These are phyloP conservation scores for Calvadosia cruxmelitensis DNA, from an alignment of 30 jellyfish, hydroid and myxozoan species.

Conservation along the genomic window DNA sequence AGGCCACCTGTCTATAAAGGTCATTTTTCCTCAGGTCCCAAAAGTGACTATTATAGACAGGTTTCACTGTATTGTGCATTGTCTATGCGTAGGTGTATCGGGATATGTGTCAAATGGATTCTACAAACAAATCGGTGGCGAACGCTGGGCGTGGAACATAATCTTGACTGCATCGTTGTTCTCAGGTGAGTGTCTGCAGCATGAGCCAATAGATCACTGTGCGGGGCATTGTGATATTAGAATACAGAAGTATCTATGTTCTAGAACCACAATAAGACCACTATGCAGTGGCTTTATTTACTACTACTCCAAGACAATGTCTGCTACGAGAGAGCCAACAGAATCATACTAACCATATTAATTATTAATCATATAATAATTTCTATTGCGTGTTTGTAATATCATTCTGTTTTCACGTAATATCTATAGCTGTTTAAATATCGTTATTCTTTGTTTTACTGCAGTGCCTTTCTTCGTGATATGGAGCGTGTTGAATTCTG, in stretches of 20 bases:
- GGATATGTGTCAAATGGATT: slow-evolving; percentile 93
- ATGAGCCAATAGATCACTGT: no score
- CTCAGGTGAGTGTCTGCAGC: slow-evolving; percentile 39
- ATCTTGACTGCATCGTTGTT: slow-evolving; percentile 89
- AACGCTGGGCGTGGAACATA: slow-evolving; percentile 95
- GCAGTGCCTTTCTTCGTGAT: slow-evolving; percentile 78
- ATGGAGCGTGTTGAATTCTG: slow-evolving; percentile 76
- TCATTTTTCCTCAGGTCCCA: no score
- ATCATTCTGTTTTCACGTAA: no score
- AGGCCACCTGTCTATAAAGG: no score
- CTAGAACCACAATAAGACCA: no score
- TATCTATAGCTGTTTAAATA: no score
- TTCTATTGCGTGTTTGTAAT: no score
- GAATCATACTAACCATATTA: no score
- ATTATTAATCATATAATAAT: no score
- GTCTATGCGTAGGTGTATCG: slow-evolving; percentile 42
- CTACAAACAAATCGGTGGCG: slow-evolving; percentile 82
- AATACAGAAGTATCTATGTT: no score
- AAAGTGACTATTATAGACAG: not conserved
- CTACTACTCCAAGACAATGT: not conserved
- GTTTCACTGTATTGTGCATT: not conserved
- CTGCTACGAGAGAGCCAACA: not conserved
- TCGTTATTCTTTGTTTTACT: not conserved
- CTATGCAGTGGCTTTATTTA: no score
- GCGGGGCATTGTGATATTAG: no score